Evolutionary conservation across 2,113 vertebrate genomes (phyloP).

Genomic region (Cryptotis parvus): DNA sequence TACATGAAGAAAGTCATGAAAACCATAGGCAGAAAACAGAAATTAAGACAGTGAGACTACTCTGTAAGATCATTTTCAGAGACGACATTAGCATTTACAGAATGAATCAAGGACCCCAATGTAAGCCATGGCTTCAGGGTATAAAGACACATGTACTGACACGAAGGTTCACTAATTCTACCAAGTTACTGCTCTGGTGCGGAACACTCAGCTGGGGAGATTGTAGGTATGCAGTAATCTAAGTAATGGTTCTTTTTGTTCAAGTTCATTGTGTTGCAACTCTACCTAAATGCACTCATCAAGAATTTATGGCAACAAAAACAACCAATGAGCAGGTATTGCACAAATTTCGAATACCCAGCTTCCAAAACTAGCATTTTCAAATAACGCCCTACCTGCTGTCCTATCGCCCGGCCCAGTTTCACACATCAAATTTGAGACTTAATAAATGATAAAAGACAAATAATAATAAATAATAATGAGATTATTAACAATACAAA

Average conservation of each 20-base stretch:
- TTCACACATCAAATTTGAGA: neutral
- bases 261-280: neutral
- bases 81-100: neutral
- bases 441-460: neutral
- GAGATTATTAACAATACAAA: no score
- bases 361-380: neutral
- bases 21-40: no score
- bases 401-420: no score
- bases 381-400: no score
- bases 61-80: neutral
- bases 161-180: neutral
- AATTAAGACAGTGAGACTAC: neutral
- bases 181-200: neutral
- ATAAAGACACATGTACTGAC: no score
- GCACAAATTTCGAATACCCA: no score
- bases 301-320: neutral
- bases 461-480: no score
- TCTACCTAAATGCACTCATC: neutral
- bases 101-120: neutral
- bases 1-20: no score
- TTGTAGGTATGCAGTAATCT: neutral
- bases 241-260: no score
- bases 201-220: accelerated
- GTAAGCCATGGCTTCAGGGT: neutral
- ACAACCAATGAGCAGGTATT: neutral